phyloP scores from a whole-genome alignment of 1,140 invertebrate species.

The Drosophila triauraria region DNA sequence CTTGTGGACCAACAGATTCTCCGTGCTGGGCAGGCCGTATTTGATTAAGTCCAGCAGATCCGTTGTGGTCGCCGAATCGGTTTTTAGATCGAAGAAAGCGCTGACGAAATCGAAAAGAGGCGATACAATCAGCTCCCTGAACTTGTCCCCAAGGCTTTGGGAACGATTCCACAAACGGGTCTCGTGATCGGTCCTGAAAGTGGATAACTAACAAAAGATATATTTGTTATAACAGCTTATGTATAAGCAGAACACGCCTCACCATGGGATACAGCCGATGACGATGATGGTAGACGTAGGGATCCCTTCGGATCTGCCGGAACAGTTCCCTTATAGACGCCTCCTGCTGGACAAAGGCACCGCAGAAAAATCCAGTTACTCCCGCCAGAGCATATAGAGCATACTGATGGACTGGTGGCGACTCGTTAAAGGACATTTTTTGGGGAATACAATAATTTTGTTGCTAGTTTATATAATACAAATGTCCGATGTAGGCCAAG shows the following conservation, averaged over 20 bases:
- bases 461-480: not conserved
- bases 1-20: slow-evolving; percentile 60
- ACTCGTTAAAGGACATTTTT: slow-evolving; percentile 47
- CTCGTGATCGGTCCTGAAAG: slow-evolving; percentile 61
- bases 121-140: slow-evolving; percentile 42
- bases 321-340: slow-evolving; percentile 48
- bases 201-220: slow-evolving; percentile 41
- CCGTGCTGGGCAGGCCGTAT: slow-evolving; percentile 61
- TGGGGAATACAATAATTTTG: slow-evolving; percentile 38
- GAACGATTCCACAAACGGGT: slow-evolving; percentile 54
- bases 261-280: slow-evolving; percentile 66
- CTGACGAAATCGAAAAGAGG: slow-evolving; percentile 42
- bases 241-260: slow-evolving; percentile 2
- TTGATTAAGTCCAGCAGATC: slow-evolving; percentile 62
- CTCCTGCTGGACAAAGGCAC: slow-evolving; percentile 65
- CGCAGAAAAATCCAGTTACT: slow-evolving; percentile 59
- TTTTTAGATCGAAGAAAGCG: slow-evolving; percentile 28
- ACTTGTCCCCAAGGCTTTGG: slow-evolving; percentile 26
- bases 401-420: slow-evolving; percentile 43
- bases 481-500: too few relatives aligned
- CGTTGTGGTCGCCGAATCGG: not conserved
- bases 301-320: slow-evolving; percentile 48
- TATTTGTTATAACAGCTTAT: not conserved
- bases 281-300: slow-evolving; percentile 57
- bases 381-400: slow-evolving; percentile 51